Base-by-base conservation (phyloP, 2,888 invertebrate species). In the Amorpha juglandis region DNA sequence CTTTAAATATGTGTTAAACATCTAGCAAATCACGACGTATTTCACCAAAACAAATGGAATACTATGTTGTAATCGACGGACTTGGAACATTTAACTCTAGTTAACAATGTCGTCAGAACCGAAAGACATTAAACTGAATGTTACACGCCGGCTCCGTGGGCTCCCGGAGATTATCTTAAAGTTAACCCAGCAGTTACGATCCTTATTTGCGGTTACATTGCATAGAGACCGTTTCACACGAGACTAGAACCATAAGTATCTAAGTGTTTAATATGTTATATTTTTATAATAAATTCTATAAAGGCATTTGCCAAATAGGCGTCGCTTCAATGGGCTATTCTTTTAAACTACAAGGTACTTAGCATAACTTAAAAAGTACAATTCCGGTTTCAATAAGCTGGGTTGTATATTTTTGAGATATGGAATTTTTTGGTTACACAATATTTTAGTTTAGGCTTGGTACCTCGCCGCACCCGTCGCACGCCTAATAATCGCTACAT, bases 111-210 rank as follows among this genome's bases (percentile, higher is more conserved):
- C 84, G 82, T 84, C 82, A 82, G 84, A 84, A 83, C 80, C 81
- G 79, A 79, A 77, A 80, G 80, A 84, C 90, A 88, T 91, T 90
- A 91, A 86, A 85, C 80, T 82, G 78, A 82, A 85, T 84, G 87
- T 84, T 79, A 86, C 81, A 75, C 74, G 74, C 78, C 80, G 78
- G 77, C 81, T 78, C 81, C 81, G 84, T 81, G 86, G 82, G 83
- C 84, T 79, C 80, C 79, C 76, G 74, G 76, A 86, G 87, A 90
- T 92, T 91, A 91, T 90, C 91, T 91, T 86, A 83, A 84, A 90
- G 84, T 89, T 90, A 89, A 90, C 90, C 88, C 83, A 76, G 82
- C 84, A 89, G 87, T 90, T 88, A 88, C 87, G 79, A 84, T 82
- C 86, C 86, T 87, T 90, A 88, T 89, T 89, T 89, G 89, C 82